Base-by-base conservation (phyloP, 2,888 invertebrate species). In the Charanyca ferruginea region DNA sequence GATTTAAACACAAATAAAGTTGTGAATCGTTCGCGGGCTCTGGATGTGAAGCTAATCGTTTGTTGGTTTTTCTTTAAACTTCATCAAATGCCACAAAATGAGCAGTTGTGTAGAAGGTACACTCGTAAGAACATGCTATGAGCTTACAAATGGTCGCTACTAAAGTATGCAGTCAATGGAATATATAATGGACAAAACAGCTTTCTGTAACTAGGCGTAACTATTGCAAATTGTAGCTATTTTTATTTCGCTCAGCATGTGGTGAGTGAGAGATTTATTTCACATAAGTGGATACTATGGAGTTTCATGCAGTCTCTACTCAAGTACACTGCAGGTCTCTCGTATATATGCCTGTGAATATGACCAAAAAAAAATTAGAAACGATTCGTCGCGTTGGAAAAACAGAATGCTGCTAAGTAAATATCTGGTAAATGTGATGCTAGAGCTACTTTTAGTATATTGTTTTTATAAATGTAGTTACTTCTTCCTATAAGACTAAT, bases 41-140 rank as follows among this genome's bases (percentile, higher is more conserved):
- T 66, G 70, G 23, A 77, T 61, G 66, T 61, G 35, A 63, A 47
- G 60, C 66, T 78, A 75, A 79, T 79, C 69, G 73, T 64, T 47
- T 8, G 47, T 61, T 44, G 48, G 73, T 66, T 77, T 73, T 73
- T 77, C 28, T 73, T 60, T 22, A 28, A 42, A 48, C 20, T 58
- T 48, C 22, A 13, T n/a, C 23, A 13, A 20, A 35, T 22, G 47
- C 18, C 20, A 52, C 32, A 8, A 23, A 20, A 51, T 59, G 59
- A 8, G 11, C 13, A 48, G n/a, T n/a, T 2, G 22, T 13, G 13
- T 44, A 71, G 71, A 61, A 65, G 54, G 32, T 4, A 8, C 5
- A 48, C 18, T 58, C 13, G 5, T 16, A 2, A 9, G n/a, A 22
- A 22, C 51, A 51, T 16, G n/a, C 41, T 22, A 62, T 25, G 16